phyloP scores from a whole-genome alignment of 1,140 invertebrate species.

The Rhynchophorus ferrugineus region DNA sequence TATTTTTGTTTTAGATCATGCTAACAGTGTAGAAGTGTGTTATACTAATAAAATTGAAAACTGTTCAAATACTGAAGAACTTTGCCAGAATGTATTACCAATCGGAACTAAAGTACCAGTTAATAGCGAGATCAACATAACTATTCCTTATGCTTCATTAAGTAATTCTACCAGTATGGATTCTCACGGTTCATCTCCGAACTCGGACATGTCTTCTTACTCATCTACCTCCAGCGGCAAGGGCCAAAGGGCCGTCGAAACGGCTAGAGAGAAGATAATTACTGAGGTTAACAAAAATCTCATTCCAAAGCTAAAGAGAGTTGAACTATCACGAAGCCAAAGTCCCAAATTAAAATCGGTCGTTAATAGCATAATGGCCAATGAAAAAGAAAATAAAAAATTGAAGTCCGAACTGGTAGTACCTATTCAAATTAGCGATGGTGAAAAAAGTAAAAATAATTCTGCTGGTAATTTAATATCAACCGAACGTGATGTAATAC shows the following conservation, averaged over 20 bases:
- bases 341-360: slow-evolving; percentile 22
- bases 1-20: slow-evolving; percentile 26
- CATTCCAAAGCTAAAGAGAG: slow-evolving; percentile 21
- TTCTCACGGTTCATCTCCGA: slow-evolving; percentile 31
- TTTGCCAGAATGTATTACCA: slow-evolving; percentile 13
- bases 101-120: slow-evolving; percentile 18
- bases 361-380: slow-evolving; percentile 11
- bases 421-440: too few relatives aligned
- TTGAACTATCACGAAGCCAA: slow-evolving; percentile 20
- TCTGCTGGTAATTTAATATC: too few relatives aligned
- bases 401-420: slow-evolving; percentile 21
- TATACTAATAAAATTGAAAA: slow-evolving; percentile 18
- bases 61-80: slow-evolving; percentile 14
- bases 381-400: slow-evolving; percentile 13
- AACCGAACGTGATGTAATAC: too few relatives aligned
- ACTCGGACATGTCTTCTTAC: slow-evolving; percentile 30
- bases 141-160: slow-evolving; percentile 22
- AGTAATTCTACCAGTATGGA: slow-evolving; percentile 25
- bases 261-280: slow-evolving; percentile 24
- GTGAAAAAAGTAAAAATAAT: too few relatives aligned
- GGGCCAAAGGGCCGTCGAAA: slow-evolving; percentile 11
- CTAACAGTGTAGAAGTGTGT: slow-evolving; percentile 15
- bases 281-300: slow-evolving; percentile 19
- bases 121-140: slow-evolving; percentile 32
- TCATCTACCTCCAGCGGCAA: slow-evolving; percentile 24